Conservation (phyloP, 2,888 invertebrate genomes). For the Hylaea fasciaria region DNA sequence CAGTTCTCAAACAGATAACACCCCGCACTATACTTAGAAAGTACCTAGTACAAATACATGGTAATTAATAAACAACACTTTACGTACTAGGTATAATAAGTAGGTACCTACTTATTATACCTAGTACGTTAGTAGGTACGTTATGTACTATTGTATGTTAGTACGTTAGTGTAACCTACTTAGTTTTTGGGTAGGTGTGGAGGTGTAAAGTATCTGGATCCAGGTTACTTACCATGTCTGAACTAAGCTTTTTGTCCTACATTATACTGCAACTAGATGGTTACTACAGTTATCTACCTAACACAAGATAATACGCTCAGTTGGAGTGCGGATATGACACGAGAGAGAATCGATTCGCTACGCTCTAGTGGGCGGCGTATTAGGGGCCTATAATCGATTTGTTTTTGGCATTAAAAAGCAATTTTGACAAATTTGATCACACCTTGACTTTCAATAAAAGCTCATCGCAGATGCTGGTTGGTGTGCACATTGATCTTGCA, state of each 20-base stretch:
- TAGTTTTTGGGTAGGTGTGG: no score
- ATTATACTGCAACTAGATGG: not conserved
- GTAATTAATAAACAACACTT: no score
- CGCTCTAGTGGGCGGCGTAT: slow-evolving; percentile 52
- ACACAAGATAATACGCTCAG: slow-evolving; percentile 26
- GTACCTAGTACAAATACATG: no score
- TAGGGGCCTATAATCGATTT: slow-evolving; percentile 47
- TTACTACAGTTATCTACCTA: not conserved
- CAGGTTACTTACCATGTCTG: not conserved
- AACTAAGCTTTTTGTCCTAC: not conserved
- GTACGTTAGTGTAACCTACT: no score
- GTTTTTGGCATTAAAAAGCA: slow-evolving; percentile 15
- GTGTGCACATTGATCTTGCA: not conserved
- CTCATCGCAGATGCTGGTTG: slow-evolving; percentile 2
- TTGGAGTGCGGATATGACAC: slow-evolving; percentile 41
- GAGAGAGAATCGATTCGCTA: slow-evolving; percentile 56
- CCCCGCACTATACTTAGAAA: no score
- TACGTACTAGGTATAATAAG: no score
- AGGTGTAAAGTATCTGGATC: no score
- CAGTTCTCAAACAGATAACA: no score
- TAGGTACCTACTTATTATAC: no score
- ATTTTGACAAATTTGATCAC: slow-evolving; percentile 19
- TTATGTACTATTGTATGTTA: no score
- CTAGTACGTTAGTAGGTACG: no score
- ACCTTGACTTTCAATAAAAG: slow-evolving; percentile 8